Evolutionary conservation across 1,140 invertebrate species (phyloP).

Genomic region (Bombus huntii): DNA sequence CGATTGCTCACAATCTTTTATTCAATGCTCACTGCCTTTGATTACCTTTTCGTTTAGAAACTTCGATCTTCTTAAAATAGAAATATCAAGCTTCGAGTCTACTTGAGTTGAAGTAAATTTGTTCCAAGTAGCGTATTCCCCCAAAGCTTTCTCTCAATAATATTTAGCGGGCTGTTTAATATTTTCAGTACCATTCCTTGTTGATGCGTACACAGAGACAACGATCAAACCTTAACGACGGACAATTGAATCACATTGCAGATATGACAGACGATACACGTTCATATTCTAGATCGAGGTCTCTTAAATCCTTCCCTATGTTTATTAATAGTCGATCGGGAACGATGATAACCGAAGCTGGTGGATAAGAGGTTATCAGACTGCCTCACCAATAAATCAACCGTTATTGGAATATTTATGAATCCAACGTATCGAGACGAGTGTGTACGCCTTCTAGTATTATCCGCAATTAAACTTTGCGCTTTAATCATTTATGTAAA

Average conservation of each 20-base stretch:
- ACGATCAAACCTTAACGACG: conserved; percentile 3
- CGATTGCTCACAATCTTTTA: too few species aligned
- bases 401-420: conserved; percentile 38
- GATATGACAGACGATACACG: conserved; percentile 22
- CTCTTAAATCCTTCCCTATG: background rate
- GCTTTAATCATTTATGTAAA: conserved; percentile 46
- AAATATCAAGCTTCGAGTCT: background rate
- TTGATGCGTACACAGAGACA: background rate
- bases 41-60: background rate
- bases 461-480: conserved; percentile 19
- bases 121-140: background rate
- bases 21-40: too few species aligned
- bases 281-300: conserved; percentile 3
- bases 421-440: conserved; percentile 38
- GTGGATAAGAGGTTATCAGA: conserved; percentile 36
- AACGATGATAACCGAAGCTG: conserved; percentile 40
- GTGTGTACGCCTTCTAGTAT: conserved; percentile 31
- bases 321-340: conserved; percentile 44
- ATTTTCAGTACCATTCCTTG: background rate
- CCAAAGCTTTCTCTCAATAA: too few species aligned
- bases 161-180: background rate
- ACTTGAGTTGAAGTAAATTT: background rate
- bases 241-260: conserved; percentile 14
- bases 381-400: conserved; percentile 32
- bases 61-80: background rate